A percentile compares a stretch with the other conserved stretches of the same genome.
These are phyloP conservation scores for Scytalopus superciliaris DNA, from an alignment of 2,113 vertebrate genomes.

Conservation along the genomic window DNA sequence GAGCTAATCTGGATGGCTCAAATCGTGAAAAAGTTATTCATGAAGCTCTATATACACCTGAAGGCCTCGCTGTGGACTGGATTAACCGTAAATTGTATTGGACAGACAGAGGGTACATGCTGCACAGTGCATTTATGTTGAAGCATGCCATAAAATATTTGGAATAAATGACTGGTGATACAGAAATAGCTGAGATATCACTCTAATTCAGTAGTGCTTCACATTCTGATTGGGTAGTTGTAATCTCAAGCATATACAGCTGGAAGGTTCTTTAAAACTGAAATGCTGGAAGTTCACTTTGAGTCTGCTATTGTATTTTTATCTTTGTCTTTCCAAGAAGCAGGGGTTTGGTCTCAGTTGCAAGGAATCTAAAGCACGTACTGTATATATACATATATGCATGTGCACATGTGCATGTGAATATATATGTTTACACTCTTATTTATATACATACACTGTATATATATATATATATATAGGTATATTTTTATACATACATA, in stretches of 20 bases:
- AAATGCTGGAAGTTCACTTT: background rate
- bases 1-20: conserved; percentile 81
- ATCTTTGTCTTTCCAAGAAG: conserved; percentile 8
- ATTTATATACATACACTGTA: accelerated
- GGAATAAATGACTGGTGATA: conserved; percentile 5
- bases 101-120: conserved; percentile 86
- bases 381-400: background rate
- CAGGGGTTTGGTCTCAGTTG: background rate
- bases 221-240: background rate
- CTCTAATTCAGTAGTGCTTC: background rate
- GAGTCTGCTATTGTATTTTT: background rate
- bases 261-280: background rate
- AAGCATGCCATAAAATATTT: conserved; percentile 9
- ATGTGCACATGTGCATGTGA: background rate
- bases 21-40: conserved; percentile 77
- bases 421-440: background rate
- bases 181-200: conserved; percentile 13
- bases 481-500: background rate
- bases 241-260: background rate
- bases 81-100: conserved; percentile 88
- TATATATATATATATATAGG: background rate
- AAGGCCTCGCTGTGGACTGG: conserved; percentile 90
- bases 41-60: conserved; percentile 72
- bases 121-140: background rate
- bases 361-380: background rate